Conservation (phyloP, 2,797 vertebrate species). For the Champsocephalus esox region DNA sequence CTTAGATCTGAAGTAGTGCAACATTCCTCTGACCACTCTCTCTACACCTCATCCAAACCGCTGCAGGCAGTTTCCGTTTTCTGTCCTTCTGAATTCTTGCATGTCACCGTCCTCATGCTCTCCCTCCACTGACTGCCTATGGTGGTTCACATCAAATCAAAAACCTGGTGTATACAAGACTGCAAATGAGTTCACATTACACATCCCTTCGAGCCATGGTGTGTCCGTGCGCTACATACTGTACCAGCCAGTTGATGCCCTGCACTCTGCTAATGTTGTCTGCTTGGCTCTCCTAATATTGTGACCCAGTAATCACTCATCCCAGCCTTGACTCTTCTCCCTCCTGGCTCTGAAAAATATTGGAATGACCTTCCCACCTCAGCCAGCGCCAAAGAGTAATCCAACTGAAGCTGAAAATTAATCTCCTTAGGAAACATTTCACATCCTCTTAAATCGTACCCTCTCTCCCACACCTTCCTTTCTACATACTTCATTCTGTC, state of each 20-base stretch:
- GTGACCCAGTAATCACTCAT: conserved; percentile 68
- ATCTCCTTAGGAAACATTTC: conserved; percentile 64
- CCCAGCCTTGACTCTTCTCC: conserved; percentile 46
- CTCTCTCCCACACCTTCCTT: conserved; percentile 6
- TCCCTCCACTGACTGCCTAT: conserved; percentile 31
- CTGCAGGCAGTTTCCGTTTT: conserved; percentile 50
- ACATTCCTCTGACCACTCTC: conserved; percentile 37
- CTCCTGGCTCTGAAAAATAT: conserved; percentile 65
- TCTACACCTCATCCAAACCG: conserved; percentile 34
- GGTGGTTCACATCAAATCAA: conserved; percentile 58
- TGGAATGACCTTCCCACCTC: conserved; percentile 64
- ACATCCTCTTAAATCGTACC: conserved; percentile 53
- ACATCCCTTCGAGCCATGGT: conserved; percentile 32
- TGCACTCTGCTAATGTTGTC: conserved; percentile 54
- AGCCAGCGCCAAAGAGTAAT: conserved; percentile 48
- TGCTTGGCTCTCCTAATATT: conserved; percentile 57
- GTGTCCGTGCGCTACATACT: conserved; percentile 20
- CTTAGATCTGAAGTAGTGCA: conserved; percentile 24
- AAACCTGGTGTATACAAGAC: conserved; percentile 41
- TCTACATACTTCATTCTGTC: conserved; percentile 10
- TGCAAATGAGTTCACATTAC: conserved; percentile 56
- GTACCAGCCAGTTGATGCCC: conserved; percentile 40
- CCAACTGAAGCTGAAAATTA: conserved; percentile 56
- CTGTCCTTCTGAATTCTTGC: conserved; percentile 36
- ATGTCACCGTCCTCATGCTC: conserved; percentile 30